Conservation (phyloP, 2,113 vertebrate genomes). For the Mesoclemmys tuberculata region DNA sequence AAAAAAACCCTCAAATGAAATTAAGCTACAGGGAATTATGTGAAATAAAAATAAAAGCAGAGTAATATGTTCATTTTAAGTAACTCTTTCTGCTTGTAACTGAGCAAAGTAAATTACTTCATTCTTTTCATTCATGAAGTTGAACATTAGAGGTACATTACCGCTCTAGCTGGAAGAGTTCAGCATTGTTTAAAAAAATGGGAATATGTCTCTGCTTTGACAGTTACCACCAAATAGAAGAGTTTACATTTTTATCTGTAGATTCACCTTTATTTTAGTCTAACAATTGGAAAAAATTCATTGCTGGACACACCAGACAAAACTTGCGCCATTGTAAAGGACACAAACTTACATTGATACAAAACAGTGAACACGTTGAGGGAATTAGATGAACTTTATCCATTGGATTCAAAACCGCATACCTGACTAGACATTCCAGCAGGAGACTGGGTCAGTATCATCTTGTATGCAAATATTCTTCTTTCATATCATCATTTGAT, state of each 20-base stretch:
- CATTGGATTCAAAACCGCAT: conserved; percentile 47
- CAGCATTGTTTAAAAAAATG: neutral
- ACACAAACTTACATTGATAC: conserved; percentile 26
- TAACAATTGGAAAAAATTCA: conserved; percentile 7
- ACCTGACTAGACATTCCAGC: conserved; percentile 27
- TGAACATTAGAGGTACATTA: conserved; percentile 59
- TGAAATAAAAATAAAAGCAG: conserved; percentile 61
- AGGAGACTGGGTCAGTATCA: neutral
- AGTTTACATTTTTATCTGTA: neutral
- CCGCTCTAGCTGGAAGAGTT: conserved; percentile 22
- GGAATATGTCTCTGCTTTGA: conserved; percentile 5
- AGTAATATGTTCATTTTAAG: conserved; percentile 54
- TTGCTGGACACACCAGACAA: conserved; percentile 25
- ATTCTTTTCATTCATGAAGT: conserved; percentile 48
- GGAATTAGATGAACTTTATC: conserved; percentile 61
- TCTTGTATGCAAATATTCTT: conserved; percentile 25
- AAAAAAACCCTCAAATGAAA: conserved; percentile 40
- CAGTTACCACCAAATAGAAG: conserved; percentile 22
- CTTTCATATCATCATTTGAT: neutral
- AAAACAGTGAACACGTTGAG: conserved; percentile 43
- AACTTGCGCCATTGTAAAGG: conserved; percentile 21
- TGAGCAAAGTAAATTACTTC: conserved; percentile 62
- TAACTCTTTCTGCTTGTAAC: conserved; percentile 67
- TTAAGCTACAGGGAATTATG: conserved; percentile 49
- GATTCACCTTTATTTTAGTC: neutral